Base-by-base conservation (phyloP, 2,113 vertebrate genomes). In the Oreotrochilus melanogaster region DNA sequence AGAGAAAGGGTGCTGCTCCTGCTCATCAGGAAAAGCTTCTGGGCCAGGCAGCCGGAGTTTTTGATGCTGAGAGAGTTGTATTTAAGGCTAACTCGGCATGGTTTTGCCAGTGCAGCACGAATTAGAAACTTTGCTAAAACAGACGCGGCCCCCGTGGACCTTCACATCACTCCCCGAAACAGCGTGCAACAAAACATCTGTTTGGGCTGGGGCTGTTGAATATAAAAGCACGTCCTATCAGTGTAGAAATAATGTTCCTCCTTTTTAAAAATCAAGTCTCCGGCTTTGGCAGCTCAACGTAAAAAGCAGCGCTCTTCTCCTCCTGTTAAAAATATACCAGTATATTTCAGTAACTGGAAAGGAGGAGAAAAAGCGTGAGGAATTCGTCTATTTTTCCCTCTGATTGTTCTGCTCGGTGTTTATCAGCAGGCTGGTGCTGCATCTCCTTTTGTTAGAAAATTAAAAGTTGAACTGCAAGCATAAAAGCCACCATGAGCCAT, bases 381-480 rank as follows among this genome's bases (percentile, higher is more conserved):
- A 74, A 51, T 95, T 86, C 72, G 85, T 13, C 78, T 48, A 10
- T 51, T 88, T 86, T 88, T 83, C 70, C 70, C 51, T 53, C 73
- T 7, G 31, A 47, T 42, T 72, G 39, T 27, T 80, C 39, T 4
- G 10, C 11, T 2, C 22, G 3, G 35, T 81, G 82, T 92, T 95
- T 88, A 88, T 90, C 93, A 75, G 87, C 33, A 89, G 85, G 33
- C 72, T 67, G 64, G 56, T 62, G 43, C 93, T 48, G 71, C 88
- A 69, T 80, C 73, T 57, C 54, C 69, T 92, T 96, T 92, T 76
- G 78, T 92, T 91, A 90, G 88, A 91, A 88, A 95, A 96, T 92
- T 92, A 97, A 89, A 97, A 96, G 96, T 97, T 85, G 91, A 88
- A 95, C 79, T 88, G 93, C 95, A 96, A 96, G 96, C 96, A 94